These are phyloP conservation scores for Plestiodon gilberti DNA, from an alignment of 2,113 vertebrate species.

Conservation along the genomic window DNA sequence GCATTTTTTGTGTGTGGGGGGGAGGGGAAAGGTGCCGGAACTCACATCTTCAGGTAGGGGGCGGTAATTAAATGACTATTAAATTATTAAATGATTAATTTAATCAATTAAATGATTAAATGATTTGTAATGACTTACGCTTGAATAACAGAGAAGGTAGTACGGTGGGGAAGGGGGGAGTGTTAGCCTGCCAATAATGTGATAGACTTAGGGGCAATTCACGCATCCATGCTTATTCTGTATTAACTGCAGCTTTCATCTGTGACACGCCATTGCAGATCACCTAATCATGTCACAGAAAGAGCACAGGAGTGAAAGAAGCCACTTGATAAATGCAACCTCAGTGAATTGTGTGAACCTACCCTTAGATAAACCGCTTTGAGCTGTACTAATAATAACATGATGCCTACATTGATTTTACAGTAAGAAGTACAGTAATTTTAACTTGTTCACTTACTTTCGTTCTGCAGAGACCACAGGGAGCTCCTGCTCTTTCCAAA, in stretches of 20 bases:
- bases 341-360: slow-evolving; percentile 23
- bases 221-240: not conserved
- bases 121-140: slow-evolving; percentile 89
- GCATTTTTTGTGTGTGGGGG: too few relatives aligned
- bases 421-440: slow-evolving; percentile 74
- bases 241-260: not conserved
- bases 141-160: slow-evolving; percentile 93
- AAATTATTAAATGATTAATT: too few relatives aligned
- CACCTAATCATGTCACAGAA: not conserved
- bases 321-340: not conserved
- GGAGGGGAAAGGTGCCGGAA: too few relatives aligned
- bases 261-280: not conserved
- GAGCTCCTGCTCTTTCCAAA: too few relatives aligned
- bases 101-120: too few relatives aligned
- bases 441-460: slow-evolving; percentile 69
- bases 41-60: too few relatives aligned
- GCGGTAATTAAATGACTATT: slow-evolving; percentile 33
- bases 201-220: slow-evolving; percentile 75
- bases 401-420: slow-evolving; percentile 80
- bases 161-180: slow-evolving; percentile 87
- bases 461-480: too few relatives aligned
- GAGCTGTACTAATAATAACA: slow-evolving; percentile 89
- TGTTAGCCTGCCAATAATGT: slow-evolving; percentile 87
- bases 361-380: slow-evolving; percentile 87
- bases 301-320: not conserved